Conservation (phyloP, 2,113 vertebrate species). For the Coryphaenoides rupestris region DNA sequence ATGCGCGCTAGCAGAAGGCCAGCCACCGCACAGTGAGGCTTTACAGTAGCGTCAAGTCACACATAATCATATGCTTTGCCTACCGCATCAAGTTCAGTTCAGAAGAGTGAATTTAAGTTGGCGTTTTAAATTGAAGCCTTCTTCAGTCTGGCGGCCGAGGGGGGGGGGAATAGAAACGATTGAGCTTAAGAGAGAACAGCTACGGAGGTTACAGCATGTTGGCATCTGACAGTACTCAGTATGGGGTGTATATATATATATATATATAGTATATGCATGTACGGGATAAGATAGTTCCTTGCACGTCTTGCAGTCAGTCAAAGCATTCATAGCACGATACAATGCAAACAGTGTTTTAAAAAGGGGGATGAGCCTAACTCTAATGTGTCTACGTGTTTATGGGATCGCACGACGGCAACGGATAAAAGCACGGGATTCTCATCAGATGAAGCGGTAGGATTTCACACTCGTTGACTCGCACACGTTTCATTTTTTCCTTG, state of each 20-base stretch:
- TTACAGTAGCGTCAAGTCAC: constrained; percentile 24
- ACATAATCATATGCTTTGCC: constrained; percentile 16
- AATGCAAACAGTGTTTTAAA: constrained; percentile 40
- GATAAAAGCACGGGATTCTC: constrained; percentile 36
- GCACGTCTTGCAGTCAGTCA: constrained; percentile 34
- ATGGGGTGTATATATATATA: constrained; percentile 13
- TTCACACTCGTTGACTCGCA: constrained; percentile 39
- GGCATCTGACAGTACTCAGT: constrained; percentile 17
- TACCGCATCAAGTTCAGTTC: constrained; percentile 30
- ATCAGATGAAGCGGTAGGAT: constrained; percentile 52
- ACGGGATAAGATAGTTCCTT: constrained; percentile 21
- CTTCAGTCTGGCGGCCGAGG: constrained; percentile 19
- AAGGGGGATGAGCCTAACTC: constrained; percentile 38
- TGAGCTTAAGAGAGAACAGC: constrained; percentile 48
- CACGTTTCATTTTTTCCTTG: constrained; percentile 18
- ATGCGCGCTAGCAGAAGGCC: constrained; percentile 35
- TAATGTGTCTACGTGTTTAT: constrained; percentile 35
- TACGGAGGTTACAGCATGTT: constrained; percentile 7
- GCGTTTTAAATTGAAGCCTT: constrained; percentile 29
- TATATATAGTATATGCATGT: constrained; percentile 11
- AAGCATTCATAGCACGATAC: constrained; percentile 46
- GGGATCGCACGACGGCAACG: constrained; percentile 30
- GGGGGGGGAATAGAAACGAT: constrained; percentile 9
- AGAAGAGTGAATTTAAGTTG: constrained; percentile 33
- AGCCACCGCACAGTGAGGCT: constrained; percentile 38